Evolutionary conservation across 2,888 invertebrate genomes (phyloP).

Genomic region (Ernsta delagoae): DNA sequence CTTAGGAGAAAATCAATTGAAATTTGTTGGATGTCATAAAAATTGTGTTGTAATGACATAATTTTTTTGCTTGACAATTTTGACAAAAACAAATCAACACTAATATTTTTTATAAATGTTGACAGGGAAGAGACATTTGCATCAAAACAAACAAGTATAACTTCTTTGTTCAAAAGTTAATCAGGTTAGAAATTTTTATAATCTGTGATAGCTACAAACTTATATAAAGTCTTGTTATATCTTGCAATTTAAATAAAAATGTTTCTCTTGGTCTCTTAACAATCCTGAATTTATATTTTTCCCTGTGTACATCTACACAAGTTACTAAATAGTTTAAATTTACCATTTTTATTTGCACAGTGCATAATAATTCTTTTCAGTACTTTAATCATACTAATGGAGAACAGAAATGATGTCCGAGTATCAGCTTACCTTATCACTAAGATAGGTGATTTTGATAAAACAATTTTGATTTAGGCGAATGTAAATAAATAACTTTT

Average conservation of each 20-base stretch:
- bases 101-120: not conserved
- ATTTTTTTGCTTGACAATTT: slow-evolving; percentile 35
- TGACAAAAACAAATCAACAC: slow-evolving; percentile 11
- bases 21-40: not conserved
- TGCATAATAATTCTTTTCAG: slow-evolving; percentile 2
- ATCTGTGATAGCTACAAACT: not conserved
- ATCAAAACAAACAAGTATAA: not conserved
- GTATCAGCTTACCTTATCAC: slow-evolving; percentile 15
- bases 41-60: slow-evolving; percentile 9
- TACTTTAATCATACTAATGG: slow-evolving; percentile 7
- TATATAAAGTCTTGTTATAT: too few relatives aligned
- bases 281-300: not conserved
- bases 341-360: slow-evolving; percentile 7
- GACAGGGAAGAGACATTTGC: slow-evolving; percentile 10
- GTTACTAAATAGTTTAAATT: not conserved
- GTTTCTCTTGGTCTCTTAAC: not conserved
- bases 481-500: slow-evolving; percentile 24
- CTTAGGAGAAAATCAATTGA: slow-evolving; percentile 3
- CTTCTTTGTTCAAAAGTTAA: slow-evolving; percentile 2
- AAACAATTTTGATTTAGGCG: slow-evolving; percentile 5
- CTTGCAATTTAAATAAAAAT: not conserved
- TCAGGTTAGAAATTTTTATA: not conserved
- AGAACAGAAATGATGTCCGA: slow-evolving; percentile 1
- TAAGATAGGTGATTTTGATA: slow-evolving; percentile 15
- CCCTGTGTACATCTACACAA: too few relatives aligned